Evolutionary conservation across 2,113 vertebrate species (phyloP).

Genomic region (Thunnus maccoyii): DNA sequence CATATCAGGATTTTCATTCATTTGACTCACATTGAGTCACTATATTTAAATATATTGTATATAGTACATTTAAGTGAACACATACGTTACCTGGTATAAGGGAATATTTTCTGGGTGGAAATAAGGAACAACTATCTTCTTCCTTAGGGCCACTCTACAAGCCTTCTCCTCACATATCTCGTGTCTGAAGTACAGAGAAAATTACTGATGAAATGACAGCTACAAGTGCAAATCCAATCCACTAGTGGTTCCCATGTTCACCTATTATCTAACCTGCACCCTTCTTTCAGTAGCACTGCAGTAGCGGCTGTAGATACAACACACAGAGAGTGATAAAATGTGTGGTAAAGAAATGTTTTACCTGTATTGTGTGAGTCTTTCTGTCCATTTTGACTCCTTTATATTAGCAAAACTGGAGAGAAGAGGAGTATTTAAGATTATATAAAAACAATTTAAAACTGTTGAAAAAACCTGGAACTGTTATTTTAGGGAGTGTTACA

Average conservation of each 20-base stretch:
- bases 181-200: slow-evolving; percentile 75
- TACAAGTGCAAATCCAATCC: not conserved
- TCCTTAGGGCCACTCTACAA: slow-evolving; percentile 80
- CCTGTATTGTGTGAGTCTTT: slow-evolving; percentile 79
- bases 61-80: not conserved
- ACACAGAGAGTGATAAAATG: not conserved
- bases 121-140: slow-evolving; percentile 83
- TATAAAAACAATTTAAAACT: not conserved
- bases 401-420: slow-evolving; percentile 28
- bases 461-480: not conserved
- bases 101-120: slow-evolving; percentile 87
- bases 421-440: not conserved
- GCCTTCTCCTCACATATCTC: slow-evolving; percentile 81
- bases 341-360: slow-evolving; percentile 34
- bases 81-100: slow-evolving; percentile 74
- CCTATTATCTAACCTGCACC: not conserved
- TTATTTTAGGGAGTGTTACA: not conserved
- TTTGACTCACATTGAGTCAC: too few relatives aligned
- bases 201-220: not conserved
- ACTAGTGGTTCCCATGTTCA: not conserved
- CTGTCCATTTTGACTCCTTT: slow-evolving; percentile 80
- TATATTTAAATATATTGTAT: not conserved
- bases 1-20: too few relatives aligned
- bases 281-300: not conserved
- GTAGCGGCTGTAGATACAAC: not conserved